Conservation (phyloP, 2,888 invertebrate species). For the Drosophila rellima region DNA sequence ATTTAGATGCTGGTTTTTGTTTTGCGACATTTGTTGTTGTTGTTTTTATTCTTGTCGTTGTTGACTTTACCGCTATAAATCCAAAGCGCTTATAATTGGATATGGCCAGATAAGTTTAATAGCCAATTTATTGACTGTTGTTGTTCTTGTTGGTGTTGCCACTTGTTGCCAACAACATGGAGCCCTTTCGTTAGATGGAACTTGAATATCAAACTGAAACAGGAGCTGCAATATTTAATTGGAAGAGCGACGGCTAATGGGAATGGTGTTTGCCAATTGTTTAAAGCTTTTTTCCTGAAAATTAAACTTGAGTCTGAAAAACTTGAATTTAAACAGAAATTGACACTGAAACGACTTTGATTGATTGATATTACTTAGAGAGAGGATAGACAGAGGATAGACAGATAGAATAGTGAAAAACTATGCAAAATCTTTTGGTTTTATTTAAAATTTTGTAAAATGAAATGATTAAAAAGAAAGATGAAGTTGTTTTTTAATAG, state of each 20-base stretch:
- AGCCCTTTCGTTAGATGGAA: constrained; percentile 4
- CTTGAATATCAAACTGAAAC: constrained; percentile 1
- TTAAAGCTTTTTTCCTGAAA: background rate
- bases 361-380: too few relatives aligned
- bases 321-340: constrained; percentile 5
- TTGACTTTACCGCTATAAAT: constrained; percentile 50
- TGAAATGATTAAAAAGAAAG: too few relatives aligned
- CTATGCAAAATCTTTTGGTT: too few relatives aligned
- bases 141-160: constrained; percentile 19
- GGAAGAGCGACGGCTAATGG: background rate
- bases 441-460: too few relatives aligned
- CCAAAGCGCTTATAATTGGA: constrained; percentile 52
- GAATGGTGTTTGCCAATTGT: background rate
- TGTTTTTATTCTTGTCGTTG: constrained; percentile 11
- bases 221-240: constrained; percentile 3
- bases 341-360: background rate
- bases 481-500: too few relatives aligned
- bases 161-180: constrained; percentile 38
- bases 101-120: constrained; percentile 57
- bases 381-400: too few relatives aligned
- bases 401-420: too few relatives aligned
- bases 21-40: constrained; percentile 11
- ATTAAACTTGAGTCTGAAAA: background rate
- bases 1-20: constrained; percentile 33
- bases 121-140: constrained; percentile 54